Evolutionary conservation across 2,888 invertebrate genomes (phyloP).

Genomic region (Saturnia japonica): DNA sequence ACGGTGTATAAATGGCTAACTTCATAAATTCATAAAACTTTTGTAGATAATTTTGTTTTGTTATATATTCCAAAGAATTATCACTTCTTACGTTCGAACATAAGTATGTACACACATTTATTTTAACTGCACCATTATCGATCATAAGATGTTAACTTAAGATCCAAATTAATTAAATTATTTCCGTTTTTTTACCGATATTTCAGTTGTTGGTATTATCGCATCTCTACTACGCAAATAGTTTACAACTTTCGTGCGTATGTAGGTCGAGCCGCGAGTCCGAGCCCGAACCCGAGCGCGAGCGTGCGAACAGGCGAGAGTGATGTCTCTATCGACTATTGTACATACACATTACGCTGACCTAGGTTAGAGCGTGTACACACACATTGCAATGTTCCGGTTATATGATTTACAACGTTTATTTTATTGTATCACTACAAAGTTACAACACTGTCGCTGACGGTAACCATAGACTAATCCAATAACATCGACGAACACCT

Average conservation of each 20-base stretch:
- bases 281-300: not conserved
- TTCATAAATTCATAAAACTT: too few species aligned
- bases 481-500: too few species aligned
- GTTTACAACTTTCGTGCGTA: conserved; percentile 3
- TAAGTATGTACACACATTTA: too few species aligned
- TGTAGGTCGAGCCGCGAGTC: not conserved
- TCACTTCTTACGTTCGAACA: too few species aligned
- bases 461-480: too few species aligned
- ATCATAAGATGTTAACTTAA: not conserved
- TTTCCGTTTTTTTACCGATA: too few species aligned
- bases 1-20: too few species aligned
- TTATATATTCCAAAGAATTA: too few species aligned
- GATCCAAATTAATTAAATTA: not conserved
- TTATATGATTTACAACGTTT: too few species aligned
- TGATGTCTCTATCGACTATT: conserved; percentile 6
- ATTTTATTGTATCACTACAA: too few species aligned
- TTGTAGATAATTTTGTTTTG: too few species aligned
- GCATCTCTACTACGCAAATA: conserved; percentile 13
- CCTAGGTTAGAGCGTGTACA: not conserved
- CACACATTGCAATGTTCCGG: not conserved
- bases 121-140: not conserved
- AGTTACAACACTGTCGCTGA: too few species aligned
- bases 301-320: conserved; percentile 14
- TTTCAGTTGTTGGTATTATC: not conserved
- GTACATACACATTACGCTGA: not conserved